Evolutionary conservation across 2,113 vertebrate genomes (phyloP).

Genomic region (Leucoraja erinaceus): DNA sequence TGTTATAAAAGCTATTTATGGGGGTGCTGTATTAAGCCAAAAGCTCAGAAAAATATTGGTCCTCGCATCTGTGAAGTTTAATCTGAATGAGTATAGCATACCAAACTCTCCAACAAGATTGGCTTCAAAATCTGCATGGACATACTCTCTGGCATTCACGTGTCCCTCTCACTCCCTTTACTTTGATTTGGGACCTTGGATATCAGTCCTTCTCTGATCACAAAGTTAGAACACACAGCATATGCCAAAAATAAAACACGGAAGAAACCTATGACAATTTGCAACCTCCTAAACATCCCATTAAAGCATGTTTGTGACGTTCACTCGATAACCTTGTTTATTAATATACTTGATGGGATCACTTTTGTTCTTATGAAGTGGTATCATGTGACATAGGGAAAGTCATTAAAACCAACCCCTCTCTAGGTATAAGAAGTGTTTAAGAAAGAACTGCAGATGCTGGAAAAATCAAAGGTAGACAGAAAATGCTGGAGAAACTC

Average conservation of each 20-base stretch:
- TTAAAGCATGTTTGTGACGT: not conserved
- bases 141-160: not conserved
- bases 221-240: not conserved
- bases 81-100: not conserved
- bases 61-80: not conserved
- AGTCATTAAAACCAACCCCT: not conserved
- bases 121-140: not conserved
- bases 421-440: too few relatives aligned
- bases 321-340: not conserved
- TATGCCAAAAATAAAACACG: not conserved
- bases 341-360: not conserved
- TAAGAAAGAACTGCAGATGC: too few relatives aligned
- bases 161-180: not conserved
- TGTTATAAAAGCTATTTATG: not conserved
- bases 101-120: not conserved
- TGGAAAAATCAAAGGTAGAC: too few relatives aligned
- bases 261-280: too few relatives aligned
- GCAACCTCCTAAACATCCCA: not conserved
- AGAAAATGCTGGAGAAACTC: too few relatives aligned
- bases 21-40: not conserved
- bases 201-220: not conserved
- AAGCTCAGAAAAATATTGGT: not conserved
- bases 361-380: not conserved
- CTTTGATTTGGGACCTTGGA: not conserved
- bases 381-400: not conserved